Conservation (phyloP, 2,797 vertebrate species). For the Tympanoctomys barrerae region DNA sequence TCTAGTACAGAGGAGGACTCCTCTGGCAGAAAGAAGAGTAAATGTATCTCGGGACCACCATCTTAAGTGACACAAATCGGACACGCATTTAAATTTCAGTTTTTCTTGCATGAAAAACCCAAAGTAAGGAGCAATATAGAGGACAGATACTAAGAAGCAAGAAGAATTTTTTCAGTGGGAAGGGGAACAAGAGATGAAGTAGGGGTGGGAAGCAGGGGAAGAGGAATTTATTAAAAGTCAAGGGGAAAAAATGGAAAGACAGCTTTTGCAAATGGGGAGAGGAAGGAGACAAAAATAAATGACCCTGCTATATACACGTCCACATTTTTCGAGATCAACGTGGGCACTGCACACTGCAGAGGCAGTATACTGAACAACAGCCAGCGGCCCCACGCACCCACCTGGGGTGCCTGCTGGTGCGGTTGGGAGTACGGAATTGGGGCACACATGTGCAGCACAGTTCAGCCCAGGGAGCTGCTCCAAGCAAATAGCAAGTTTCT, state of each 20-base stretch:
- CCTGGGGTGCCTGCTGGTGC: not conserved
- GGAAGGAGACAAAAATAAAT: not conserved
- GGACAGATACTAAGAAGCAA: not conserved
- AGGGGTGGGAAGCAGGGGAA: not conserved
- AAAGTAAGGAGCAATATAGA: not conserved
- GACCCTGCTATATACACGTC: not conserved
- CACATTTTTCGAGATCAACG: not conserved
- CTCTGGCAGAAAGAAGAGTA: not conserved
- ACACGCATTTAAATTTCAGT: not conserved
- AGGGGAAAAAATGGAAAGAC: not conserved
- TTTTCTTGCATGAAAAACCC: not conserved
- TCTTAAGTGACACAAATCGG: not conserved
- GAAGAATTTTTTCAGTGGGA: not conserved
- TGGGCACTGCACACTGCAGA: not conserved
- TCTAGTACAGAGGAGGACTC: not conserved
- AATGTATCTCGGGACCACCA: no score
- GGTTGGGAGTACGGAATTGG: not conserved
- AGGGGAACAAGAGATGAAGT: not conserved
- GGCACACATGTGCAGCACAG: rapidly evolving
- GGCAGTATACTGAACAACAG: not conserved
- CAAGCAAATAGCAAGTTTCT: not conserved
- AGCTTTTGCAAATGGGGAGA: not conserved
- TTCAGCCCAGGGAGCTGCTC: not conserved
- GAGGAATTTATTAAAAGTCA: not conserved
- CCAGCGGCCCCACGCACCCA: not conserved